Evolutionary conservation across 2,113 vertebrate species (phyloP).

Genomic region (Solea solea): DNA sequence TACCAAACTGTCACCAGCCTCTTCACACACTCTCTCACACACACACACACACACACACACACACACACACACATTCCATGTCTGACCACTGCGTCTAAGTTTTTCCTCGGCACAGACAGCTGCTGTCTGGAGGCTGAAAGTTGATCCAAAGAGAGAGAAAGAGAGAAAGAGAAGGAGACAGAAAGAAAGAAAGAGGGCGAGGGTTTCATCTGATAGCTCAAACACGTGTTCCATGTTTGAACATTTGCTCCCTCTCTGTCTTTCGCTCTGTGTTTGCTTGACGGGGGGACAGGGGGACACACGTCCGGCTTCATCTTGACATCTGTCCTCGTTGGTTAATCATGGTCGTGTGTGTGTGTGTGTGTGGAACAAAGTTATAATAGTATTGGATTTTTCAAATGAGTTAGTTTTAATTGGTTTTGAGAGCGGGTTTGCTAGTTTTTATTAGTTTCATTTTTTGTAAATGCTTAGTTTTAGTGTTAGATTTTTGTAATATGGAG

Average conservation of each 20-base stretch:
- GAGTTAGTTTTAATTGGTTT: too few relatives aligned
- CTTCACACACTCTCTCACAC: slow-evolving; percentile 27
- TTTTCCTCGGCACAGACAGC: slow-evolving; percentile 68
- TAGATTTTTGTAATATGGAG: too few relatives aligned
- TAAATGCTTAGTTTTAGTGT: too few relatives aligned
- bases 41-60: slow-evolving; percentile 27
- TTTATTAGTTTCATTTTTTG: too few relatives aligned
- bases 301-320: slow-evolving; percentile 49
- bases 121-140: slow-evolving; percentile 74
- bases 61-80: slow-evolving; percentile 49
- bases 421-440: too few relatives aligned
- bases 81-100: slow-evolving; percentile 51
- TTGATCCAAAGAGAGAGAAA: slow-evolving; percentile 44
- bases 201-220: slow-evolving; percentile 64
- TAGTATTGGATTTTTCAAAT: too few relatives aligned
- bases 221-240: slow-evolving; percentile 73
- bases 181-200: slow-evolving; percentile 12
- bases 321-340: slow-evolving; percentile 40
- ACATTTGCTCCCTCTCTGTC: slow-evolving; percentile 51
- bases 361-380: not conserved
- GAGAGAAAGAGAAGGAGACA: slow-evolving; percentile 6
- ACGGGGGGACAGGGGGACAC: slow-evolving; percentile 19
- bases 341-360: slow-evolving; percentile 23
- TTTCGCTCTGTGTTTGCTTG: slow-evolving; percentile 29
- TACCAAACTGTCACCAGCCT: slow-evolving; percentile 38